Evolutionary conservation across 2,113 vertebrate genomes (phyloP).

Genomic region (Ictalurus punctatus): DNA sequence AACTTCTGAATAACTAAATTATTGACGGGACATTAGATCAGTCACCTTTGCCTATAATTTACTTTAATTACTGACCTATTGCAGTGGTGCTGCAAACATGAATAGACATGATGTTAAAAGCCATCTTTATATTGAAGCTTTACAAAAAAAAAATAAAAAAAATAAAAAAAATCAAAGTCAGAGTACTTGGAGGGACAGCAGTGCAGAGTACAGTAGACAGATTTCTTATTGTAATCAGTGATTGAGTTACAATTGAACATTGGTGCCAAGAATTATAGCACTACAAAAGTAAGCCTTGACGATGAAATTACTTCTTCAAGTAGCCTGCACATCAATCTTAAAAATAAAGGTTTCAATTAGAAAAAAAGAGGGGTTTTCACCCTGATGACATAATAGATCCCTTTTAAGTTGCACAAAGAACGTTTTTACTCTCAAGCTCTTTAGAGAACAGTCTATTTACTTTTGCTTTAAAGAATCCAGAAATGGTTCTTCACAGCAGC

Average conservation of each 20-base stretch:
- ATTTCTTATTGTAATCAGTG: not conserved
- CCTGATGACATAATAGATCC: no score
- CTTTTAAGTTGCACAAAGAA: no score
- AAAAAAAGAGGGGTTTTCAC: no score
- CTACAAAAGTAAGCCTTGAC: not conserved
- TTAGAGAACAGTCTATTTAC: no score
- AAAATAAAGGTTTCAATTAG: no score
- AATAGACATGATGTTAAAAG: not conserved
- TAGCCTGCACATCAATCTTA: not conserved
- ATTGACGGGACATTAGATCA: not conserved
- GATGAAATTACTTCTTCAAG: not conserved
- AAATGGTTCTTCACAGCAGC: no score
- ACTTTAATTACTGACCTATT: conserved; percentile 1
- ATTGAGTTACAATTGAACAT: not conserved
- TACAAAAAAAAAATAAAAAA: not conserved
- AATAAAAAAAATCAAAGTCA: not conserved
- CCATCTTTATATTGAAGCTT: not conserved
- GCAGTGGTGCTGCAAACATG: not conserved
- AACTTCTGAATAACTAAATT: no score
- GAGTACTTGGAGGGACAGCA: not conserved
- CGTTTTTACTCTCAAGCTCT: no score
- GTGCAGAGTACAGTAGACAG: not conserved
- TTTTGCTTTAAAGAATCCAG: no score
- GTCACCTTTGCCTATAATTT: not conserved
- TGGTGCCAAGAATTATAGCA: not conserved